phyloP scores from a whole-genome alignment of 1,140 invertebrate species.

The Nasonia vitripennis region DNA sequence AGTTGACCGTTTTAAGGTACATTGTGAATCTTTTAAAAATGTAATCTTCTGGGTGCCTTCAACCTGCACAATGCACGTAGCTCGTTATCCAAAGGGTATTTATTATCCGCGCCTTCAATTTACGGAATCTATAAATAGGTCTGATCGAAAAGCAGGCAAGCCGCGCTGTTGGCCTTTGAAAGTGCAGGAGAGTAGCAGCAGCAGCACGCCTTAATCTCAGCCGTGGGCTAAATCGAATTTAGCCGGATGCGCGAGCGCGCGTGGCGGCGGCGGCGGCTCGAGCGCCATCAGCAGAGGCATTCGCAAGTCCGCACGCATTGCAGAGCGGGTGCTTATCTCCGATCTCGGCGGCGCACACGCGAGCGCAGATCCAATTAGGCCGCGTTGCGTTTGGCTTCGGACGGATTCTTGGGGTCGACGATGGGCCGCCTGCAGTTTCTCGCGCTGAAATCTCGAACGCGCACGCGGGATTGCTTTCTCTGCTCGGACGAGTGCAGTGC shows the following conservation, averaged over 20 bases:
- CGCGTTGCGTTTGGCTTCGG: slow-evolving; percentile 34
- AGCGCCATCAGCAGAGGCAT: no score
- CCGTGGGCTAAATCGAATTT: slow-evolving; percentile 11
- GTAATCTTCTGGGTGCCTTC: no score
- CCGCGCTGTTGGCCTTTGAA: background rate
- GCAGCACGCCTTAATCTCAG: background rate
- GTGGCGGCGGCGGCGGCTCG: no score
- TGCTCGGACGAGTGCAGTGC: no score
- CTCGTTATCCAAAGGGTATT: background rate
- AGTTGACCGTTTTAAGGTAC: no score
- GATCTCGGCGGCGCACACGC: slow-evolving; percentile 19
- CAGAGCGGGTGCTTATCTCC: background rate
- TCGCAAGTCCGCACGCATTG: background rate
- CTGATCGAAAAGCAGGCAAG: background rate
- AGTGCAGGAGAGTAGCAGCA: background rate
- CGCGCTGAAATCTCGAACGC: background rate
- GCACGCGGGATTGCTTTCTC: background rate
- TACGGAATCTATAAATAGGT: background rate
- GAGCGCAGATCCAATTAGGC: slow-evolving; percentile 44
- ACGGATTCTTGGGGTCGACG: background rate
- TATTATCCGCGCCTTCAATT: background rate
- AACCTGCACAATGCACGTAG: no score
- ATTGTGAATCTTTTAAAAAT: no score
- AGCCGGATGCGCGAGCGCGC: background rate
- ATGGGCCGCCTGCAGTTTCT: slow-evolving; percentile 20